Evolutionary conservation across 2,797 vertebrate genomes (phyloP).

Genomic region (Linurgus olivaceus): DNA sequence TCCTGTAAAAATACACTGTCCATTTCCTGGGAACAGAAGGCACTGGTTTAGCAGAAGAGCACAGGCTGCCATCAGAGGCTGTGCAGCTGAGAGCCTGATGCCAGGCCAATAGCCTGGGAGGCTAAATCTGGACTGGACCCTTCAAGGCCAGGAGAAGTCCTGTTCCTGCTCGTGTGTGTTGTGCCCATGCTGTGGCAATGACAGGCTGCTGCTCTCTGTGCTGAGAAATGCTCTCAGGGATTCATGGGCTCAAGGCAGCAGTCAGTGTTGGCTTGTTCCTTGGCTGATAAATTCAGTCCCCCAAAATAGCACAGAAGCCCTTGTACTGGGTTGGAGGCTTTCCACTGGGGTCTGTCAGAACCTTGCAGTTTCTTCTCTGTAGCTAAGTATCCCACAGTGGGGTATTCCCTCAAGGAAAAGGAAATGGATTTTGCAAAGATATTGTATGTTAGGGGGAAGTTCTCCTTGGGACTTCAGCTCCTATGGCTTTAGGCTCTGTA

Average conservation of each 20-base stretch:
- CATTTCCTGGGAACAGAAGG: background rate
- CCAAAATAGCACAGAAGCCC: fast-evolving
- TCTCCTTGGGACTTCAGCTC: background rate
- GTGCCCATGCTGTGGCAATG: background rate
- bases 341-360: background rate
- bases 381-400: background rate
- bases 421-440: background rate
- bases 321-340: background rate
- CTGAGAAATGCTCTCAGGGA: background rate
- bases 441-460: background rate
- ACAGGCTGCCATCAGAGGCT: background rate
- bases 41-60: background rate
- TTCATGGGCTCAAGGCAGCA: background rate
- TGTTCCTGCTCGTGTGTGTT: background rate
- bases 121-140: background rate
- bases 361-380: background rate
- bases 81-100: background rate
- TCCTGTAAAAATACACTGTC: fast-evolving
- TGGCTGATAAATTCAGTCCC: background rate
- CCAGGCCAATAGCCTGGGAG: conserved; percentile 23
- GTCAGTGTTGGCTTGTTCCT: background rate
- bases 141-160: background rate
- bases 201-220: background rate
- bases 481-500: background rate
- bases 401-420: background rate